Evolutionary conservation across 2,113 vertebrate genomes (phyloP), one percentile per base, ranked within the genome.

Genomic region (Seriola aureovittata): DNA sequence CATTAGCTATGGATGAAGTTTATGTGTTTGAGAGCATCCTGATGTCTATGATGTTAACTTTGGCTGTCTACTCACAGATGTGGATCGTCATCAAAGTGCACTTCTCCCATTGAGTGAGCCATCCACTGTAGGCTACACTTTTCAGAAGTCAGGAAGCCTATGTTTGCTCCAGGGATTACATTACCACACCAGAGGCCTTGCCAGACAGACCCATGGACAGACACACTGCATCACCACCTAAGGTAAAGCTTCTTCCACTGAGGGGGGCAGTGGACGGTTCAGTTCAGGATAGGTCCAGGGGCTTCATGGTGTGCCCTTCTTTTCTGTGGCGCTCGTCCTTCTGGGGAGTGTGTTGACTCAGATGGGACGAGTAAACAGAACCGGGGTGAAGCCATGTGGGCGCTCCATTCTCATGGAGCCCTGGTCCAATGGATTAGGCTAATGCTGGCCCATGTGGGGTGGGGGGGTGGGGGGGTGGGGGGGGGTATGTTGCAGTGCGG

Each of bases 361-460:
- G 96, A 95, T 95, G 95, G 93, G 93, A 92, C 73, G 79, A 92
- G 95, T 93, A 95, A 96, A 96, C 93, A 95, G 90, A 87, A 85
- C 94, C 78, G 14, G 79, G 93, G 75, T 93, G 87, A 86, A 78
- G 65, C 88, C 85, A 89, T 88, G 84, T 91, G 91, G 91, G 90
- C 85, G 92, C 89, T 84, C 87, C 92, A 95, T 96, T 96, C 92
- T 93, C 92, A 93, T 91, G 91, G 91, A 93, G 88, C 91, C 64
- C 86, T 21, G 75, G 92, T 81, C 94, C 94, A 90, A 80, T 94
- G 95, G 95, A 96, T 97, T 96, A 97, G 95, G 96, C 92, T 96
- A 96, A 97, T 95, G 92, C 85, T 70, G 85, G 92, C 74, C 93
- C 85, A 84, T 81, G 91, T 85, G 78, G 80, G 84, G 85, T 82